A percentile compares a stretch with the other conserved stretches of the same genome.
phyloP scores from a whole-genome alignment of 2,797 vertebrate genomes.

The Pampus argenteus region DNA sequence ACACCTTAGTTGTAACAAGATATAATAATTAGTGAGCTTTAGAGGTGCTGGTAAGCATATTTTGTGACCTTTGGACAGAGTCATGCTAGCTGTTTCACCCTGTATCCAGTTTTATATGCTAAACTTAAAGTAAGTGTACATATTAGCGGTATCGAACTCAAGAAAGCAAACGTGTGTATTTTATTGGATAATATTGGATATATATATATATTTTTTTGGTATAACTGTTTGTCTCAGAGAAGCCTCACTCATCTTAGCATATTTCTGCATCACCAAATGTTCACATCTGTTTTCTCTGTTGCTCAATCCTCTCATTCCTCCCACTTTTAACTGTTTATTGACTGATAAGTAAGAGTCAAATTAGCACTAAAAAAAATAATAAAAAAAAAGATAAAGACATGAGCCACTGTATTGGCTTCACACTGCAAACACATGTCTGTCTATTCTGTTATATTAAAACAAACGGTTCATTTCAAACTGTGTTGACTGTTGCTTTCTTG shows the following conservation, averaged over 20 bases:
- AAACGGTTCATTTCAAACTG: neutral
- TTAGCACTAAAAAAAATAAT: neutral
- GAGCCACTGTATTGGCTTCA: slow-evolving; percentile 11
- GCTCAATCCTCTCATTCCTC: neutral
- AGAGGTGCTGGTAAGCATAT: neutral
- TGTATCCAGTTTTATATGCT: slow-evolving; percentile 12
- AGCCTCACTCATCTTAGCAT: neutral
- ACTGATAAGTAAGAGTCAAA: neutral
- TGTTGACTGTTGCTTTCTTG: slow-evolving; percentile 21
- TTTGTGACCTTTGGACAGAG: neutral
- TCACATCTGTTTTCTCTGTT: neutral
- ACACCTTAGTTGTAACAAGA: neutral
- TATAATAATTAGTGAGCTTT: neutral
- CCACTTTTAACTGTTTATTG: neutral
- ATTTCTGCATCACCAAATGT: slow-evolving; percentile 2
- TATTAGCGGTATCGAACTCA: neutral
- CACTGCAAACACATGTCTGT: slow-evolving; percentile 23
- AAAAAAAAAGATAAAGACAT: neutral
- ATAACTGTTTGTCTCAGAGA: neutral
- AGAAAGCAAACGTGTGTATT: too few species aligned
- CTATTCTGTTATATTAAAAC: slow-evolving; percentile 11
- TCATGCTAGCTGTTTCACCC: neutral
- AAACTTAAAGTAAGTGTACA: too few species aligned
- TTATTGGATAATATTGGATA: too few species aligned
- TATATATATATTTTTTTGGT: too few species aligned